Evolutionary conservation across 2,888 invertebrate species (phyloP), one percentile per base, ranked within the genome.

Genomic region (Drosophila greeni): DNA sequence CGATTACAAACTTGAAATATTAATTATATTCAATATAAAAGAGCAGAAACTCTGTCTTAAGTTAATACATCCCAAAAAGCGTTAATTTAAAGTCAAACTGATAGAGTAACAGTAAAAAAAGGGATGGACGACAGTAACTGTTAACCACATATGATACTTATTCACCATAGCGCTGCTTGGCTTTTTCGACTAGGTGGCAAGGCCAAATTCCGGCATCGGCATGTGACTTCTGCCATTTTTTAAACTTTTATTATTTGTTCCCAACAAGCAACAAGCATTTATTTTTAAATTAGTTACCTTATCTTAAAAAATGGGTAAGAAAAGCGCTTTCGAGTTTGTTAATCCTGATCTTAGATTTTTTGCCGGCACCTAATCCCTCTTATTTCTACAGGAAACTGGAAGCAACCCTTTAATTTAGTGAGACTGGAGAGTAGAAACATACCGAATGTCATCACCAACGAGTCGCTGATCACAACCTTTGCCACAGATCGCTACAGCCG

Each of bases 241-340:
- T 20, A 29, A 11, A 3, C 0, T 33, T 18, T 18, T 18, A 14
- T 2, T 18, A 29, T 14, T 29, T 14, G 12, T 29, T 18, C 8
- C 5, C 18, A 14, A 18, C 18, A 45, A 29, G 7, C 14, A 31
- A 8, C 2, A 5, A 18, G 18, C 8, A 20, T 14, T 45, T 5
- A 2, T 29, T 52, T 29, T 7, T 0, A 7, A 26, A 20, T 3
- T 8, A 5, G 1, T 14, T 8, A 2, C 2, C 12, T 7, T 7
- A 12, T 16, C 6, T 12, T 14, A 0, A 0, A 14, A 34, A 62
- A 61, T 61, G 61, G 67, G 65, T 66, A 8, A 65, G 66, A 36
- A 24, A 5, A 5, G 11, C n/a, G 12, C 8, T 31, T 14, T 8
- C 12, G 16, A 29, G 20, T 8, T 14, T 12, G 4, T 2, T 29